These are phyloP conservation scores for Stigmatopora argus DNA, from an alignment of 2,113 vertebrate species.

Conservation along the genomic window DNA sequence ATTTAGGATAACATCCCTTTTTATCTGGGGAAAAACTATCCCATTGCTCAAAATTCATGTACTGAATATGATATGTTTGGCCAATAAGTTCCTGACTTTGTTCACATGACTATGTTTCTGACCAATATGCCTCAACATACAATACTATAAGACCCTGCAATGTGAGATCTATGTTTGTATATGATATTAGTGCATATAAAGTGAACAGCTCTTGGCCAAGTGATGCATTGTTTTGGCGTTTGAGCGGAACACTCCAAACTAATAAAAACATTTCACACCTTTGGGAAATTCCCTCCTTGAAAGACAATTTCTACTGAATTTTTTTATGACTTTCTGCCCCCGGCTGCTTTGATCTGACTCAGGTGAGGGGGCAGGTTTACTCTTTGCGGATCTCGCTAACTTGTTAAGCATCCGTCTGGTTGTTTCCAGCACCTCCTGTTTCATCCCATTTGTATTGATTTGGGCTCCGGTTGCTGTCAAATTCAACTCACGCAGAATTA, in stretches of 20 bases:
- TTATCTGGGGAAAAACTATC: no score
- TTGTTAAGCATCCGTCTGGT: constrained; percentile 40
- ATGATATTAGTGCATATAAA: constrained; percentile 18
- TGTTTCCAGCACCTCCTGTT: constrained; percentile 58
- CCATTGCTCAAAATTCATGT: no score
- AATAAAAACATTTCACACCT: constrained; percentile 51
- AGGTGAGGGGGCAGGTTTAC: constrained; percentile 29
- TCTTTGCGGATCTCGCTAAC: constrained; percentile 28
- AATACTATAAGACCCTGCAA: not conserved
- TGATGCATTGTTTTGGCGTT: constrained; percentile 18
- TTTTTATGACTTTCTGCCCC: constrained; percentile 40
- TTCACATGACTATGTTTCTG: no score
- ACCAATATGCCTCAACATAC: not conserved
- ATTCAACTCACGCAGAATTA: constrained; percentile 52
- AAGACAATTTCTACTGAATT: constrained; percentile 5
- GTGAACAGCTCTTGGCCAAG: constrained; percentile 12
- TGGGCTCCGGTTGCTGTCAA: constrained; percentile 52
- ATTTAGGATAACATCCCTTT: no score
- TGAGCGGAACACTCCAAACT: constrained; percentile 37
- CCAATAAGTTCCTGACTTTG: no score
- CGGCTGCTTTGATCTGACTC: constrained; percentile 17
- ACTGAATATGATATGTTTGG: no score
- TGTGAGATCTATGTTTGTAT: constrained; percentile 10
- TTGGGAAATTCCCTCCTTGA: constrained; percentile 46
- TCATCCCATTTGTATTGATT: constrained; percentile 70